phyloP scores from a whole-genome alignment of 1,140 invertebrate species.

The Lepidurus apus region DNA sequence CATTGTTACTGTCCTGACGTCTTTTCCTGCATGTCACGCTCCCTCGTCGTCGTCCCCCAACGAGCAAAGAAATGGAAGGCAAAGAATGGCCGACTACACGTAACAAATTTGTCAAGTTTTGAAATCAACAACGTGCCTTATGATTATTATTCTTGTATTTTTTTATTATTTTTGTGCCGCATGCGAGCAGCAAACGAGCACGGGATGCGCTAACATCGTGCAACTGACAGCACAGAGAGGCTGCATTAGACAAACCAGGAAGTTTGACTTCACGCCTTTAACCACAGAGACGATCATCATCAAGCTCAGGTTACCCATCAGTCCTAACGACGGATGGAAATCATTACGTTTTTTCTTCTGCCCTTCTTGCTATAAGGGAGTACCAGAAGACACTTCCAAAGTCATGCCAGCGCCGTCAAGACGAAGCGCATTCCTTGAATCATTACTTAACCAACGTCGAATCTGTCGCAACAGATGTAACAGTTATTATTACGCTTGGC shows the following conservation, averaged over 20 bases:
- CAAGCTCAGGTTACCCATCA: slow-evolving; percentile 17
- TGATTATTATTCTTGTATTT: neutral
- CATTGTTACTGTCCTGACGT: neutral
- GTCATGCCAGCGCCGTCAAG: too few species aligned
- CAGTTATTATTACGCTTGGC: too few species aligned
- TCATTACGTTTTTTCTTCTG: neutral
- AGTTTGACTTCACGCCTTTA: slow-evolving; percentile 2
- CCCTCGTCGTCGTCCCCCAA: too few species aligned
- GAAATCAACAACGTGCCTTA: neutral
- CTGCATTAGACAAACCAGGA: neutral
- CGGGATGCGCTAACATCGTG: too few species aligned
- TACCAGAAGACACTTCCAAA: too few species aligned
- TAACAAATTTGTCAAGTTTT: neutral
- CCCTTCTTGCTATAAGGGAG: too few species aligned
- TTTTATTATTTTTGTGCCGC: neutral
- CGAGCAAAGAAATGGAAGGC: too few species aligned
- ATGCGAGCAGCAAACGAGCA: neutral
- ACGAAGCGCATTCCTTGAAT: too few species aligned
- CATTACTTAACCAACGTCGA: too few species aligned
- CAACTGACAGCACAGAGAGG: neutral
- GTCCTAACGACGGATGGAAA: slow-evolving; percentile 14
- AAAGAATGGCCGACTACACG: neutral
- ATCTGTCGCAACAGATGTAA: too few species aligned
- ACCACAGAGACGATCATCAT: neutral
- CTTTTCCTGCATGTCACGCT: neutral